Base-by-base conservation (phyloP, 2,113 vertebrate genomes). In the Columba janthina region DNA sequence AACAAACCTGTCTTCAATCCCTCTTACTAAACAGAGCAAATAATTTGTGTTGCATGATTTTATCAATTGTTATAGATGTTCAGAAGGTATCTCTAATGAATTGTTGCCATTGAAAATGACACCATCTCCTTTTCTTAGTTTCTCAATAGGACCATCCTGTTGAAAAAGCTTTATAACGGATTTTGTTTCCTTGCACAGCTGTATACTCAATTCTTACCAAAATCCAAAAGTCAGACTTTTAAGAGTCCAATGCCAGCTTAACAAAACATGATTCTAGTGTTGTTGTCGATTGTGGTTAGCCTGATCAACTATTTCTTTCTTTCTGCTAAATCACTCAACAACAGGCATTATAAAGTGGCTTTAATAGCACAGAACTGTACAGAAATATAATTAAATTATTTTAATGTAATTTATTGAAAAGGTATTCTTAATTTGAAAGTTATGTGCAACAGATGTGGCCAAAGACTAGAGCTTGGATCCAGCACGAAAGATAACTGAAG, bases 181-280 rank as follows among this genome's bases (percentile, higher is more conserved):
- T 66, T 66, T 77, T 62, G 17, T 66, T 67, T 53, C 42, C 22
- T 82, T 77, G n/a, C 14, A 44, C 8, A 51, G 16, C 10, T 46
- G 3, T 62, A 24, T 32, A 20, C 12, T 53, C 17, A 46, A 25
- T n/a, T 86, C n/a, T 61, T 66, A 36, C 14, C 4, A 10, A 60
- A 87, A 13, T 10, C 6, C 18, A 5, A 24, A 76, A 57, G 12
- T 32, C 34, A 67, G 40, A 25, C 26, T 67, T 83, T 56, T 19
- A 46, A 8, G 73, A 77, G 21, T 28, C 8, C 11, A 29, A 16
- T n/a, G 19, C 14, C 22, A 51, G 6, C 25, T 26, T 77, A 31
- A 44, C 0, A 3, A 54, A 60, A 5, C 12, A 10, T 42, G 26
- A n/a, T 5, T 36, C 42, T 38, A 38, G 40, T 4, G 1, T 9